A percentile compares a stretch with the other conserved stretches of the same genome.
Conservation (phyloP, 2,113 vertebrate species). For the Cacatua alba region DNA sequence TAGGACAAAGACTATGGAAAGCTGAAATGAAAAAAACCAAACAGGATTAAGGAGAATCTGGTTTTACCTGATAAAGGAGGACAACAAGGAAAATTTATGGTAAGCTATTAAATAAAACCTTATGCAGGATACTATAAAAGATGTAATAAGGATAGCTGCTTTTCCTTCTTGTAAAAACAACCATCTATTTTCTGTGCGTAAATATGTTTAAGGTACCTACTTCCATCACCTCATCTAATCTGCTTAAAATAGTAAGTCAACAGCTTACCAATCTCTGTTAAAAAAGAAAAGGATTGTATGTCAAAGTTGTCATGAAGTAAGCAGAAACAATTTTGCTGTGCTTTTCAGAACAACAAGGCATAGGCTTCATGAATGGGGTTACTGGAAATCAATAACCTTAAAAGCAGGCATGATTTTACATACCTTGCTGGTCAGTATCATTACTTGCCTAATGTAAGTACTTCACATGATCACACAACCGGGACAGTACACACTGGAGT, state of each 20-base stretch:
- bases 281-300: not conserved
- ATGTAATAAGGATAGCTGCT: not conserved
- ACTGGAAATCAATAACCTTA: not conserved
- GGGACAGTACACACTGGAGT: not conserved
- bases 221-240: not conserved
- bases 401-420: not conserved
- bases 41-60: not conserved
- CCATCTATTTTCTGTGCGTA: not conserved
- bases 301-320: not conserved
- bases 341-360: not conserved
- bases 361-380: fast-evolving
- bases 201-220: not conserved
- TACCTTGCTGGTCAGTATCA: not conserved
- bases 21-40: not conserved
- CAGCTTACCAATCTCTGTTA: not conserved
- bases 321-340: not conserved
- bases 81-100: not conserved
- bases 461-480: too few relatives aligned
- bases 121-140: not conserved
- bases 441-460: not conserved
- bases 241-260: not conserved
- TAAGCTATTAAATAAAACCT: not conserved
- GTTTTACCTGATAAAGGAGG: not conserved
- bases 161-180: not conserved
- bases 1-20: not conserved